Base-by-base conservation (phyloP, 2,888 invertebrate genomes). In the Frankliniella fusca region DNA sequence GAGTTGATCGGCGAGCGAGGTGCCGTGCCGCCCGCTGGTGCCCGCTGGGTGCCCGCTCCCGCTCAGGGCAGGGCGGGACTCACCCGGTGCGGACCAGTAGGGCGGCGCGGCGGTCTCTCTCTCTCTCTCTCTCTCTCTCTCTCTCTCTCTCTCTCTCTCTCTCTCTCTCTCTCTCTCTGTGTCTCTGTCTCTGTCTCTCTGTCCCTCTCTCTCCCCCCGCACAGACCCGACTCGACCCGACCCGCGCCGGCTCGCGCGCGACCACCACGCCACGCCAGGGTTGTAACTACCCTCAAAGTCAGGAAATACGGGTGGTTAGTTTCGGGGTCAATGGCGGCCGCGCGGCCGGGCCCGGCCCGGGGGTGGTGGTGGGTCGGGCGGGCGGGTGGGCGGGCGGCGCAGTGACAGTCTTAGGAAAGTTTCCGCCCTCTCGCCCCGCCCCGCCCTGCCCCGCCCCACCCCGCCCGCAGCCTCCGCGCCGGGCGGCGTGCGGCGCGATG, bases 341-440 rank as follows among this genome's bases (percentile, higher is more conserved):
- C 38, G 38, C 5, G 15, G 10, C 70, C 12, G 27, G 70, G 7
- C 70, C n/a, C 23, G 65, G 65, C 7, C 65, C 20, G 15, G 65
- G n/a, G n/a, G 9, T 5, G 65, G 65, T 5, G 54, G 54, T 8
- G 54, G 23, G 23, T 20, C 23, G 23, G 70, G 70, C 7, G 70
- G 70, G 23, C 8, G 27, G 27, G 23, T 8, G 27, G 70, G 12
- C 1, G 70, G 70, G 70, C 9, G 27, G 70, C 12, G 70, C 10
- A 76, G 70, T 76, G 70, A 76, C 70, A 76, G 70, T 76, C 70
- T 76, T 76, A 38, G 27, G 70, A 76, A 76, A 76, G 70, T 76
- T 76, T 76, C 70, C 70, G 70, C n/a, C 27, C 70, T 1, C 27
- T 12, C 12, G 70, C 70, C 70, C 11, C 15, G 20, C 18, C 61